Conservation (phyloP, 2,888 invertebrate species). For the Stenoptilia bipunctidactyla region DNA sequence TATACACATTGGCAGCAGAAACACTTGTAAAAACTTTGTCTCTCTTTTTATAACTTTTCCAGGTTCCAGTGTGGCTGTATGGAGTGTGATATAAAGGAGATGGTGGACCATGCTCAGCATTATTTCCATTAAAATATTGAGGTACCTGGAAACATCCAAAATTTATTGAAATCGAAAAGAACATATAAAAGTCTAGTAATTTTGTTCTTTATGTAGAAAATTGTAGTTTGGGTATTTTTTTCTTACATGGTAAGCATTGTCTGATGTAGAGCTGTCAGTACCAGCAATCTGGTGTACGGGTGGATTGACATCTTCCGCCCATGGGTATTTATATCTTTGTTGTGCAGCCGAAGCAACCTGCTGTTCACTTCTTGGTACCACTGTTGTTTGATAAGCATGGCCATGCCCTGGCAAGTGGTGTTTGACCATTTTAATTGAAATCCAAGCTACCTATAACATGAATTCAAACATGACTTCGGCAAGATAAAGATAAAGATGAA, state of each 20-base stretch:
- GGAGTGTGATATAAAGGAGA: constrained; percentile 64
- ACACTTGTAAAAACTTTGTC: constrained; percentile 30
- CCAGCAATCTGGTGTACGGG: constrained; percentile 52
- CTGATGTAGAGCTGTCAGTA: constrained; percentile 63
- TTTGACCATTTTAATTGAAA: constrained; percentile 47
- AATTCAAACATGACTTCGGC: no score
- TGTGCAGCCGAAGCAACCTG: constrained; percentile 54
- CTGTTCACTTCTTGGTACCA: constrained; percentile 56
- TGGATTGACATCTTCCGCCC: constrained; percentile 51
- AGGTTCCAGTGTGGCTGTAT: constrained; percentile 50
- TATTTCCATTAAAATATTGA: constrained; percentile 42
- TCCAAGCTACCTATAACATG: no score
- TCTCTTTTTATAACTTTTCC: constrained; percentile 41
- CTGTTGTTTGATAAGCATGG: constrained; percentile 64
- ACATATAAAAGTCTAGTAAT: not conserved
- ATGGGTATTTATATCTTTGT: constrained; percentile 61
- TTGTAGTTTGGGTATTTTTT: not conserved
- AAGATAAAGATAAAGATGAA: no score
- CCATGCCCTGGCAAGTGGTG: constrained; percentile 57
- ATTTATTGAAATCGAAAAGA: not conserved
- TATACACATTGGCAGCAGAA: constrained; percentile 32
- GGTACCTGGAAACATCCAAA: constrained; percentile 37
- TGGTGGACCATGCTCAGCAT: constrained; percentile 47
- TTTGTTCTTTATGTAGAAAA: not conserved
- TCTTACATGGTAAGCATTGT: constrained; percentile 57